These are phyloP conservation scores for Spilogale gracilis DNA, from an alignment of 2,113 vertebrate genomes.

Conservation along the genomic window DNA sequence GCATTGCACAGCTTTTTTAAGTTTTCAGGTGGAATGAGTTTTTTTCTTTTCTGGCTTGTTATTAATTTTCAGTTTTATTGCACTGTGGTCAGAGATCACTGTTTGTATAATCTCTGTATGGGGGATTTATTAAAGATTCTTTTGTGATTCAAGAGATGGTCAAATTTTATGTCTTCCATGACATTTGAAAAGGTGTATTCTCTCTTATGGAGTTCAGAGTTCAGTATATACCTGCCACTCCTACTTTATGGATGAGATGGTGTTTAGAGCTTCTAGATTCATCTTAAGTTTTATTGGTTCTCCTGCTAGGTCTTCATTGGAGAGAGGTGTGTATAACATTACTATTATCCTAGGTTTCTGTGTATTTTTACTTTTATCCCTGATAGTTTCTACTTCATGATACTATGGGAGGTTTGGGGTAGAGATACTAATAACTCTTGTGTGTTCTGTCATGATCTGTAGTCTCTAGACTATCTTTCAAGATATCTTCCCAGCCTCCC, in stretches of 20 bases:
- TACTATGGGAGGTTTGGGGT: background rate
- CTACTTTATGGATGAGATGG: background rate
- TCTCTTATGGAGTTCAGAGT: background rate
- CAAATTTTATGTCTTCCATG: background rate
- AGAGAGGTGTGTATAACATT: background rate
- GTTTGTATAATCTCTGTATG: background rate
- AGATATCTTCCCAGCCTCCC: background rate
- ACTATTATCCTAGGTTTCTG: background rate
- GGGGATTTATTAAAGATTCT: background rate
- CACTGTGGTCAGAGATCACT: background rate
- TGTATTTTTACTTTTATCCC: background rate
- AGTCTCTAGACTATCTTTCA: background rate
- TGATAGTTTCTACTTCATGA: background rate
- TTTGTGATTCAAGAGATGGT: background rate
- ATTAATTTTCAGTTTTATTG: background rate
- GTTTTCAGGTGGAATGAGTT: background rate
- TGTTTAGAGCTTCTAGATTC: background rate
- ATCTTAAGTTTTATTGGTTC: background rate
- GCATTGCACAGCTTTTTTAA: background rate
- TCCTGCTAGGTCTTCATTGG: background rate
- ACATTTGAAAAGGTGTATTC: background rate
- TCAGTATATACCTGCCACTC: background rate
- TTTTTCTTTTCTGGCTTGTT: background rate
- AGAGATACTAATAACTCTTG: background rate
- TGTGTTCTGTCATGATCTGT: background rate